A percentile compares a stretch with the other conserved stretches of the same genome.
Conservation (phyloP, 2,797 vertebrate genomes). For the Sylvia borin region DNA sequence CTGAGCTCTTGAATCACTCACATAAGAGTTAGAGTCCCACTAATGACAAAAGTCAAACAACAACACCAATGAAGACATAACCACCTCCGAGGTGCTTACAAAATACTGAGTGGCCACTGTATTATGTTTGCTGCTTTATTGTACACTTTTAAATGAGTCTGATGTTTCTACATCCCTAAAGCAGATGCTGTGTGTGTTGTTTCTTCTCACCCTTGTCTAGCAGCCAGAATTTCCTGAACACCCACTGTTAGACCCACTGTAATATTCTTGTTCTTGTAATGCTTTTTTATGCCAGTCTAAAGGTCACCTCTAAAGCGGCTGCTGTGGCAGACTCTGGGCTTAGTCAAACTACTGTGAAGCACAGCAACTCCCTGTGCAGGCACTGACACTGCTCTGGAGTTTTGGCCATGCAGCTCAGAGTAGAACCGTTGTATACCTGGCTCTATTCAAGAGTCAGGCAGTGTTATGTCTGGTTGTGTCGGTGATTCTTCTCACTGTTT, state of each 20-base stretch:
- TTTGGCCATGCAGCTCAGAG: not conserved
- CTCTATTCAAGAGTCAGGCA: not conserved
- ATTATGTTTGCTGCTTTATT: not conserved
- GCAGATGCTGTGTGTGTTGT: not conserved
- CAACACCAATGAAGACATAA: not conserved
- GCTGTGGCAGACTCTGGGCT: not conserved
- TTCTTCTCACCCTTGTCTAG: not conserved
- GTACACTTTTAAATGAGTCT: not conserved
- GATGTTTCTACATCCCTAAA: not conserved
- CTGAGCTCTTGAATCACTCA: not conserved
- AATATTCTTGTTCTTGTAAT: not conserved
- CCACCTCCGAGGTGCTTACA: not conserved
- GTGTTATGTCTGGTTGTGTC: not conserved
- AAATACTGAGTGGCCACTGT: not conserved
- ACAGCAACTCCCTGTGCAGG: not conserved
- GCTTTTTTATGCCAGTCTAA: not conserved
- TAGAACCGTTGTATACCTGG: not conserved
- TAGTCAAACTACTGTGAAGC: not conserved
- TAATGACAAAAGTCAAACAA: not conserved
- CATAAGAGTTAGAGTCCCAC: not conserved
- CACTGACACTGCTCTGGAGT: not conserved
- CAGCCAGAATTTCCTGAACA: conserved; percentile 32
- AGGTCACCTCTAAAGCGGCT: not conserved
- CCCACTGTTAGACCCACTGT: conserved; percentile 5
- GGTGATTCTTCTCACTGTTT: not conserved